Conservation (phyloP, 2,888 invertebrate species). For the Catocala sponsa region DNA sequence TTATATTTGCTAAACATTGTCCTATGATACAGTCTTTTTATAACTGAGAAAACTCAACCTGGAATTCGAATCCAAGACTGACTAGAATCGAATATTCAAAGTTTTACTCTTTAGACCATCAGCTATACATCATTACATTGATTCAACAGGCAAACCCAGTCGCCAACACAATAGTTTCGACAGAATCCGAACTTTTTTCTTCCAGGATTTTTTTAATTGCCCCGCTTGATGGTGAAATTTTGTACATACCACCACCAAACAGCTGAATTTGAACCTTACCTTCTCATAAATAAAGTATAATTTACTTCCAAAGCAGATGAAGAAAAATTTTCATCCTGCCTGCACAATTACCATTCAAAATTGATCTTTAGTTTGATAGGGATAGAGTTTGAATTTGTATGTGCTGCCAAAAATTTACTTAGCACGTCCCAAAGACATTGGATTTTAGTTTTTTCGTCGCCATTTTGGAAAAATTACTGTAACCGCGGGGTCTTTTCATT, state of each 20-base stretch:
- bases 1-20: no score
- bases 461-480: slow-evolving; percentile 60
- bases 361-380: accelerated
- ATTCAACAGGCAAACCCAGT: slow-evolving; percentile 11
- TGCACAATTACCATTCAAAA: not conserved
- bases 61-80: no score
- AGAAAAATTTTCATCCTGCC: slow-evolving; percentile 12
- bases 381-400: slow-evolving; percentile 9
- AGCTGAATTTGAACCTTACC: slow-evolving; percentile 9
- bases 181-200: slow-evolving; percentile 36
- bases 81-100: no score
- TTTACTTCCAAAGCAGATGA: not conserved
- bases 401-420: slow-evolving; percentile 9
- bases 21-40: no score
- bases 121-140: no score
- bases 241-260: slow-evolving; percentile 19
- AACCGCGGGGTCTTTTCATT: slow-evolving; percentile 33
- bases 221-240: slow-evolving; percentile 22
- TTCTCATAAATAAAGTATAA: accelerated
- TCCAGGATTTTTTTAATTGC: slow-evolving; percentile 64
- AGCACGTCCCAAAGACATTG: not conserved
- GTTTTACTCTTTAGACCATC: no score
- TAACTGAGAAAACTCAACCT: no score
- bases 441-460: slow-evolving; percentile 22
- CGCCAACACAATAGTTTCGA: slow-evolving; percentile 20